These are phyloP conservation scores for Monodelphis domestica DNA, from an alignment of 2,797 vertebrate genomes.

Conservation along the genomic window DNA sequence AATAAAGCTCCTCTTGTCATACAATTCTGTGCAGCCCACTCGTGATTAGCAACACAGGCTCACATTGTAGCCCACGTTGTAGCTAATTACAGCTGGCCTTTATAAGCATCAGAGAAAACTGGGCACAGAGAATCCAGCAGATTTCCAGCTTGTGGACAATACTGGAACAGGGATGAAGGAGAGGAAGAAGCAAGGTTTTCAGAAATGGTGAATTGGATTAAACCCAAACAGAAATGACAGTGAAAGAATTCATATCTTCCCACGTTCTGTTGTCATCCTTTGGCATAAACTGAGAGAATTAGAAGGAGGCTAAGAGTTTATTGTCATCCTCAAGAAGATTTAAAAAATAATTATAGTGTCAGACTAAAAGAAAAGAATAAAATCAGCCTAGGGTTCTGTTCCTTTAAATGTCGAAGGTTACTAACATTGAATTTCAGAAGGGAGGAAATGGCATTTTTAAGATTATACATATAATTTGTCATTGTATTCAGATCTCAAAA, in stretches of 20 bases:
- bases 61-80: conserved; percentile 87
- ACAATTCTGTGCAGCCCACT: conserved; percentile 89
- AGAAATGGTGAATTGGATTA: background rate
- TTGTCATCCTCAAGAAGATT: background rate
- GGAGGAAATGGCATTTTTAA: conserved; percentile 56
- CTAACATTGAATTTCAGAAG: conserved; percentile 53
- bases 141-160: conserved; percentile 44
- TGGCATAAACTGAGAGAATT: conserved; percentile 7
- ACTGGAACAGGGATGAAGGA: background rate
- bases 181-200: background rate
- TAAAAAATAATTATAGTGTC: background rate
- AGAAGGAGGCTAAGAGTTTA: background rate
- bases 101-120: conserved; percentile 64
- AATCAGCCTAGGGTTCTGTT: conserved; percentile 61
- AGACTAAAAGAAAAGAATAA: conserved; percentile 20
- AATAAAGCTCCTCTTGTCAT: conserved; percentile 85
- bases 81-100: conserved; percentile 86
- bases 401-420: conserved; percentile 73
- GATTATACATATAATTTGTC: conserved; percentile 25
- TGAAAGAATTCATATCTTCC: background rate
- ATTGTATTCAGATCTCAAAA: conserved; percentile 23
- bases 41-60: conserved; percentile 88
- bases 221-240: conserved; percentile 16
- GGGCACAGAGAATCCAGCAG: conserved; percentile 57
- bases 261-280: conserved; percentile 42